Conservation (phyloP, 2,113 vertebrate genomes). For the Monarcha castaneiventris region DNA sequence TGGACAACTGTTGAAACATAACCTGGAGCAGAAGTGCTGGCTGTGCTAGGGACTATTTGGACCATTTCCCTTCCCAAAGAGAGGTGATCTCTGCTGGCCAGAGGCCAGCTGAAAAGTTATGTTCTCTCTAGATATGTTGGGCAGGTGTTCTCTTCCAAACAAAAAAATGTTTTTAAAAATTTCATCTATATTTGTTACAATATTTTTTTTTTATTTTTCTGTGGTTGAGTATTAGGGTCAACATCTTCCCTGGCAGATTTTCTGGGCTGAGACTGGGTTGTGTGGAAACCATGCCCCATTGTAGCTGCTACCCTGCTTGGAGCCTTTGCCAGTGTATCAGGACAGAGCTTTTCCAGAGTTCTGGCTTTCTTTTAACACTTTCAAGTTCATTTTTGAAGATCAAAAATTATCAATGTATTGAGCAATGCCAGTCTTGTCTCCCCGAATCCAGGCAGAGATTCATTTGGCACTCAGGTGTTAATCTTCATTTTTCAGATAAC, state of each 20-base stretch:
- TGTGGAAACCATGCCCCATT: not conserved
- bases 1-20: not conserved
- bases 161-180: no score
- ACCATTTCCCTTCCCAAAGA: not conserved
- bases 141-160: not conserved
- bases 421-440: not conserved
- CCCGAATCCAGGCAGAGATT: not conserved
- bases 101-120: not conserved
- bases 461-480: not conserved
- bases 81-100: not conserved
- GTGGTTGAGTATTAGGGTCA: not conserved
- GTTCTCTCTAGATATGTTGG: not conserved
- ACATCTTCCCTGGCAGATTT: not conserved
- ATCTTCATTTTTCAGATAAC: not conserved
- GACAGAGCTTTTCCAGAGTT: not conserved
- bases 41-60: not conserved
- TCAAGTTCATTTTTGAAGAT: not conserved
- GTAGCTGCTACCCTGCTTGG: not conserved
- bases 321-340: not conserved
- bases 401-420: not conserved
- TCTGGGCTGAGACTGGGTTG: not conserved
- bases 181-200: not conserved
- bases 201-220: fast-evolving
- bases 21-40: not conserved
- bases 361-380: not conserved